phyloP scores from a whole-genome alignment of 2,888 invertebrate species.

The Drosophila tripunctata region DNA sequence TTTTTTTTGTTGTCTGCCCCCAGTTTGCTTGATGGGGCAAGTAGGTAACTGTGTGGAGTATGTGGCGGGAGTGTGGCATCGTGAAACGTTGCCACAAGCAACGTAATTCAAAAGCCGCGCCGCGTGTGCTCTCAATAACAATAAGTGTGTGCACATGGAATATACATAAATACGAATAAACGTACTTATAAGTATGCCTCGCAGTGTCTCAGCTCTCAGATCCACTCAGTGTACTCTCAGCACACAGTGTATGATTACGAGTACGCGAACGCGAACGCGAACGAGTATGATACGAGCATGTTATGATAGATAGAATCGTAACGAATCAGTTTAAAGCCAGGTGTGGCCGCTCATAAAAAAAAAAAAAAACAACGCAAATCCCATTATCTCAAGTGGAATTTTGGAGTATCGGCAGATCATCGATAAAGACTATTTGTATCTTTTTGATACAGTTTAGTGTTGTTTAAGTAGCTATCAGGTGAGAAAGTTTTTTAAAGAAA shows the following conservation, averaged over 20 bases:
- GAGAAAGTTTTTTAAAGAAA: not conserved
- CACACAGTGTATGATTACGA: too few relatives aligned
- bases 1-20: slow-evolving; percentile 29
- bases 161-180: slow-evolving; percentile 31
- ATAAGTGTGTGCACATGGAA: slow-evolving; percentile 26
- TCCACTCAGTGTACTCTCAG: too few relatives aligned
- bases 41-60: not conserved
- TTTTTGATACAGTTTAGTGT: not conserved
- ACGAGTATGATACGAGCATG: not conserved
- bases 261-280: not conserved
- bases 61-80: not conserved
- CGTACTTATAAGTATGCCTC: slow-evolving; percentile 33
- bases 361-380: too few relatives aligned
- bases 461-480: not conserved
- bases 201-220: slow-evolving; percentile 25
- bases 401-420: slow-evolving; percentile 1
- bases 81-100: slow-evolving; percentile 46
- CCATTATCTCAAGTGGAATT: slow-evolving; percentile 23
- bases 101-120: slow-evolving; percentile 55
- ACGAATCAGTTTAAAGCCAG: slow-evolving; percentile 24
- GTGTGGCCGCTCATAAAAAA: slow-evolving; percentile 22
- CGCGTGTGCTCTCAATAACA: slow-evolving; percentile 57
- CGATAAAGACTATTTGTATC: slow-evolving; percentile 4
- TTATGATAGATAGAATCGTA: slow-evolving; percentile 29
- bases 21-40: too few relatives aligned